These are phyloP conservation scores for Nephrocerus scutellatus DNA, from an alignment of 2,888 invertebrate genomes.

Conservation along the genomic window DNA sequence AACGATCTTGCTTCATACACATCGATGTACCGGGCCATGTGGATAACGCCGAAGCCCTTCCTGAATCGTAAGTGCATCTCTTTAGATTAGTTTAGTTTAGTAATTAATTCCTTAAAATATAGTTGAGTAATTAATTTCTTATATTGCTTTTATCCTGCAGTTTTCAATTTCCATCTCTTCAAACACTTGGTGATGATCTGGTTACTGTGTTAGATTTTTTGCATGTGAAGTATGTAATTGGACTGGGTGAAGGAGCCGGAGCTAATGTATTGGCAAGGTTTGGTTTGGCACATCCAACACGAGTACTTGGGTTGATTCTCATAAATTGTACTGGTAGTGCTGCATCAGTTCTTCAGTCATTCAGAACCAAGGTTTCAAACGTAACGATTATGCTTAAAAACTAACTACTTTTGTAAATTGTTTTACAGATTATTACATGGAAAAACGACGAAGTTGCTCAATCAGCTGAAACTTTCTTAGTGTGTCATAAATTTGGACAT, in stretches of 20 bases:
- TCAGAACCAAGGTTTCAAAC: conserved; percentile 66
- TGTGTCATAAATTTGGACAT: conserved; percentile 86
- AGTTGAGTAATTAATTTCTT: conserved; percentile 3
- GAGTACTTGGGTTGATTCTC: conserved; percentile 71
- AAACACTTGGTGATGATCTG: conserved; percentile 73
- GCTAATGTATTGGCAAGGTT: conserved; percentile 81
- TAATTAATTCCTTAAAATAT: neutral
- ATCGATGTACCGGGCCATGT: conserved; percentile 82
- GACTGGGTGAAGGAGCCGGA: conserved; percentile 81
- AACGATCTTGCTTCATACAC: conserved; percentile 79
- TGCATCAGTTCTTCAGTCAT: conserved; percentile 77
- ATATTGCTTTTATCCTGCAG: conserved; percentile 44
- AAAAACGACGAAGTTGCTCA: conserved; percentile 77
- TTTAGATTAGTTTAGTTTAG: neutral
- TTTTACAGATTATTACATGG: conserved; percentile 68
- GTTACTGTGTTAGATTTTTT: conserved; percentile 74
- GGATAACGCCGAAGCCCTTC: conserved; percentile 68
- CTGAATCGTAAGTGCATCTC: conserved; percentile 60
- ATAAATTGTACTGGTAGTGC: conserved; percentile 84
- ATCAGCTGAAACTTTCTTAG: conserved; percentile 79
- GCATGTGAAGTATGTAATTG: conserved; percentile 75
- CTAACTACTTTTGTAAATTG: neutral
- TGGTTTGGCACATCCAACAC: conserved; percentile 71
- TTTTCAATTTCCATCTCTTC: conserved; percentile 74
- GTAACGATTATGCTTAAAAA: neutral